Percentiles rank a stretch among this genome's conserved stretches.
phyloP scores from a whole-genome alignment of 2,888 invertebrate species.

The Leptinotarsa haldemani region DNA sequence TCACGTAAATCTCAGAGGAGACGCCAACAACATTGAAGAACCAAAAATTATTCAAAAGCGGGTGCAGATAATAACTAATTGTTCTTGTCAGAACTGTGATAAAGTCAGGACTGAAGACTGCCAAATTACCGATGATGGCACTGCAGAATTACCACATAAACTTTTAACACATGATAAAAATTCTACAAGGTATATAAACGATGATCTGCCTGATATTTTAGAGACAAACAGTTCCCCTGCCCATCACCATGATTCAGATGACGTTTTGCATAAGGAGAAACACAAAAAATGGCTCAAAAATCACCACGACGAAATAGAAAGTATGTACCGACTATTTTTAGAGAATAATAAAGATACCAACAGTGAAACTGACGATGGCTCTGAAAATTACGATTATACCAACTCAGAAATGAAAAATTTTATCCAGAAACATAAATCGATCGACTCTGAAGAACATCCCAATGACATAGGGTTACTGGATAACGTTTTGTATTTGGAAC shows the following conservation, averaged over 20 bases:
- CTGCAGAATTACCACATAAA: constrained; percentile 64
- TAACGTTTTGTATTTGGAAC: constrained; percentile 13
- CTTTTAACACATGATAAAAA: constrained; percentile 57
- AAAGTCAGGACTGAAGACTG: constrained; percentile 65
- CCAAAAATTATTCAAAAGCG: constrained; percentile 70
- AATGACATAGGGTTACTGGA: constrained; percentile 27
- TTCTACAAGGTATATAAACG: constrained; percentile 49
- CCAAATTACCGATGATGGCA: constrained; percentile 65
- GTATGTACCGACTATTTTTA: constrained; percentile 30
- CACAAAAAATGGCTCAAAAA: constrained; percentile 51
- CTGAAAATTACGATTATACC: constrained; percentile 25
- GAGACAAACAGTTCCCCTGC: constrained; percentile 58
- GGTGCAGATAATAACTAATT: constrained; percentile 76
- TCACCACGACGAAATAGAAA: constrained; percentile 35
- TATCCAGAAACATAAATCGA: background rate
- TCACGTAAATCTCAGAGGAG: constrained; percentile 72
- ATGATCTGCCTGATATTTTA: constrained; percentile 60
- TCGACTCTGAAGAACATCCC: constrained; percentile 3
- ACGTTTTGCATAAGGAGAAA: constrained; percentile 51
- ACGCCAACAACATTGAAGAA: constrained; percentile 68
- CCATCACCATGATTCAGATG: constrained; percentile 52
- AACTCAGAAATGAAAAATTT: background rate
- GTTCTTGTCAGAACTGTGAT: constrained; percentile 74
- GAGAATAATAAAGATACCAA: constrained; percentile 43
- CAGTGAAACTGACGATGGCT: constrained; percentile 38